Conservation (phyloP, 1,140 invertebrate genomes). For the Gonatopus flavifemur region DNA sequence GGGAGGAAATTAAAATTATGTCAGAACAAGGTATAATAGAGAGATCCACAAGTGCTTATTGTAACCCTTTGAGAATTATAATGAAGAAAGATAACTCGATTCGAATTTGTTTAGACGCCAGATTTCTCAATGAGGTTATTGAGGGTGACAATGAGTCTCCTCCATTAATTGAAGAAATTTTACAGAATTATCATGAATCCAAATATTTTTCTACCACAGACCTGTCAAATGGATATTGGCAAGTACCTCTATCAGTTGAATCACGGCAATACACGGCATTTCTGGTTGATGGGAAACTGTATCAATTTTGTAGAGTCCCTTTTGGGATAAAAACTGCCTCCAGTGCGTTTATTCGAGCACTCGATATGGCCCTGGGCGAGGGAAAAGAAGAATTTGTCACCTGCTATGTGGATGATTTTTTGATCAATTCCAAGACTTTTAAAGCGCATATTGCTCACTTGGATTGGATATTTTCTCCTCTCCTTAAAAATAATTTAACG, state of each 20-base stretch:
- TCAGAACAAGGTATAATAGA: conserved; percentile 25
- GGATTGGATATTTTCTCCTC: background rate
- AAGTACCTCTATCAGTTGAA: conserved; percentile 28
- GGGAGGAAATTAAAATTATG: conserved; percentile 13
- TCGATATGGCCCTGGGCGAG: conserved; percentile 1
- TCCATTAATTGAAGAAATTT: conserved; percentile 17
- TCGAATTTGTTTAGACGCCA: too few relatives aligned
- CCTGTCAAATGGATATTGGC: conserved; percentile 41
- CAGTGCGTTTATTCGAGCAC: conserved; percentile 29
- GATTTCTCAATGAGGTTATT: conserved; percentile 17
- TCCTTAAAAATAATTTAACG: conserved; percentile 9
- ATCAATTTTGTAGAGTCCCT: conserved; percentile 34
- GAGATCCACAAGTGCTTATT: conserved; percentile 27
- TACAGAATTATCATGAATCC: background rate
- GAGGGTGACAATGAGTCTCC: conserved; percentile 15
- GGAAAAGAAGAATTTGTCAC: background rate
- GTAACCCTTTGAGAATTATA: conserved; percentile 40
- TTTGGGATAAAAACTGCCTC: too few relatives aligned
- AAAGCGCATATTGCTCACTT: background rate
- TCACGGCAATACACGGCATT: conserved; percentile 38
- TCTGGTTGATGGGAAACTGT: conserved; percentile 30
- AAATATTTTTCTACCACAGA: conserved; percentile 31
- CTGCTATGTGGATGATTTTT: conserved; percentile 7
- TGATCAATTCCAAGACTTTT: background rate
- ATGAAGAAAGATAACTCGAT: too few relatives aligned